phyloP scores from a whole-genome alignment of 2,797 vertebrate genomes.

The Sternarchorhynchus goeldii region DNA sequence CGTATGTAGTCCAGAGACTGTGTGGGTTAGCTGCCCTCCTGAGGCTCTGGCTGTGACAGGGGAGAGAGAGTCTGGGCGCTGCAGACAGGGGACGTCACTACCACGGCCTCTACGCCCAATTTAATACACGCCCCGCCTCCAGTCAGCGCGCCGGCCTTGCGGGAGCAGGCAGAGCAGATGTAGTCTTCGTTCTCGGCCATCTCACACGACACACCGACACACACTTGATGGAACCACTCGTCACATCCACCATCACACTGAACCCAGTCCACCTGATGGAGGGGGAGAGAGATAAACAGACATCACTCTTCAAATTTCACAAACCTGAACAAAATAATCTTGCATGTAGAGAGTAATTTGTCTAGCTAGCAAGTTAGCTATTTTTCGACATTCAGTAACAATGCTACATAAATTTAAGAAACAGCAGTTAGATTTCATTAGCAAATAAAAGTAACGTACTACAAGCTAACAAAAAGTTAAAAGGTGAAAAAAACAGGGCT shows the following conservation, averaged over 20 bases:
- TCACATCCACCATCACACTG: constrained; percentile 99
- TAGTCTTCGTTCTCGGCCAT: constrained; percentile 99
- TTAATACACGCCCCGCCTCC: constrained; percentile 65
- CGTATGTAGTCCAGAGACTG: constrained; percentile 23
- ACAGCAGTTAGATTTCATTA: too few species aligned
- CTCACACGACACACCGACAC: constrained; percentile 95
- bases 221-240: constrained; percentile 99
- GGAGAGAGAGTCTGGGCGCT: constrained; percentile 61
- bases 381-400: too few species aligned
- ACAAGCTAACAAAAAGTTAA: too few species aligned
- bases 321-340: too few species aligned
- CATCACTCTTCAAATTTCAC: too few species aligned
- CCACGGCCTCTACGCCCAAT: constrained; percentile 74
- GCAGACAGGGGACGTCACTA: constrained; percentile 75
- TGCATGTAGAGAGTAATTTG: too few species aligned
- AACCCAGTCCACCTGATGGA: constrained; percentile 96
- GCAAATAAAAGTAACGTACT: too few species aligned
- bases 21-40: constrained; percentile 88
- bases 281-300: background rate
- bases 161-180: constrained; percentile 92
- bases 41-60: constrained; percentile 73
- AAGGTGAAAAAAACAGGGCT: too few species aligned
- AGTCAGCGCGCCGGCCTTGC: constrained; percentile 66
- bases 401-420: too few species aligned
- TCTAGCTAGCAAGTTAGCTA: too few species aligned